Evolutionary conservation across 1,140 invertebrate genomes (phyloP).

Genomic region (Trinorchestia longiramus): DNA sequence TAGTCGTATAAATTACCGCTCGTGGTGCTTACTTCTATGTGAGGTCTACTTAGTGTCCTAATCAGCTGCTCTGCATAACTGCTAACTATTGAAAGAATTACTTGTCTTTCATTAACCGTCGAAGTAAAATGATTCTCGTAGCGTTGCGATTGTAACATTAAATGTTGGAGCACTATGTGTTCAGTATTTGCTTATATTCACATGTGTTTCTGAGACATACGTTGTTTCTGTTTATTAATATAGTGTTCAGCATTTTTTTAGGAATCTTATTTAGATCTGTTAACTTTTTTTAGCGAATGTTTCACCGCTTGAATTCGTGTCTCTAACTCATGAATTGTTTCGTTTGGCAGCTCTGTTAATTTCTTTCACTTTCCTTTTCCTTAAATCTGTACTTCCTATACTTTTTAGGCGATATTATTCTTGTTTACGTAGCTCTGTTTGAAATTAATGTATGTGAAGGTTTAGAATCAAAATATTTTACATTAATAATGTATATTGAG

Average conservation of each 20-base stretch:
- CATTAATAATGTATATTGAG: not conserved
- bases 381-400: not conserved
- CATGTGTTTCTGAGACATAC: not conserved
- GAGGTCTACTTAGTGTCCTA: no score
- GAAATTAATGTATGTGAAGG: not conserved
- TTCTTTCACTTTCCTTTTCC: not conserved
- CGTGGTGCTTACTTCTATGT: no score
- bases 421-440: not conserved
- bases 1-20: no score
- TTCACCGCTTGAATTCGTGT: not conserved
- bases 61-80: no score
- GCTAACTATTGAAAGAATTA: no score
- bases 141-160: not conserved
- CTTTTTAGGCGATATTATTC: not conserved
- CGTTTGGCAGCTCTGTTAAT: not conserved
- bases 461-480: not conserved
- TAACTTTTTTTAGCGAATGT: no score
- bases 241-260: not conserved
- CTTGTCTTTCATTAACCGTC: not conserved
- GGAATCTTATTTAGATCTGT: no score
- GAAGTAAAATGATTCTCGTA: not conserved
- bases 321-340: not conserved
- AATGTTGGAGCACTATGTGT: not conserved
- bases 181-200: not conserved
- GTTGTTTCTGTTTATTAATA: not conserved